Percentiles rank a stretch among this genome's conserved stretches.
Conservation (phyloP, 2,888 invertebrate species). For the Carabus problematicus region DNA sequence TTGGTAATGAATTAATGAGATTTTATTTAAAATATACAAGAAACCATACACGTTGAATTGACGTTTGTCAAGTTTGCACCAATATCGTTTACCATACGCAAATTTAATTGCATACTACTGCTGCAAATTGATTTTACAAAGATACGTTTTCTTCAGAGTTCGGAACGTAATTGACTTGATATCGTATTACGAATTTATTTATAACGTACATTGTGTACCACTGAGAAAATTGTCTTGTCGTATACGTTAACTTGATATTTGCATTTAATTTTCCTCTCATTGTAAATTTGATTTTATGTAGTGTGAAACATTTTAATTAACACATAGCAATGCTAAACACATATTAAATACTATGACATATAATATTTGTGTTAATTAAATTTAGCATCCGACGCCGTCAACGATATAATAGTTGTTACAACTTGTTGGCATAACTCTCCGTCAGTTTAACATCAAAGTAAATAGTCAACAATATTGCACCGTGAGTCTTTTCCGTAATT, state of each 20-base stretch:
- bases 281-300: background rate
- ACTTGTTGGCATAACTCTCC: background rate
- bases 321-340: background rate
- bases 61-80: too few relatives aligned
- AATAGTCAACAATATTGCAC: background rate
- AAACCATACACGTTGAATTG: too few relatives aligned
- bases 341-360: background rate
- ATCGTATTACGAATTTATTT: conserved; percentile 21
- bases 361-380: background rate
- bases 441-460: background rate
- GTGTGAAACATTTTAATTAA: conserved; percentile 1
- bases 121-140: conserved; percentile 6
- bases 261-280: conserved; percentile 1
- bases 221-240: background rate
- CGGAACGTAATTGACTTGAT: background rate
- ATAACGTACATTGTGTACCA: conserved; percentile 4
- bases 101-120: conserved; percentile 11
- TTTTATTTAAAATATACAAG: too few relatives aligned
- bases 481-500: background rate
- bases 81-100: background rate
- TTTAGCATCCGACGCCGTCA: background rate
- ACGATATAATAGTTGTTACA: background rate
- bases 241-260: background rate
- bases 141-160: background rate
- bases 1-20: too few relatives aligned